Evolutionary conservation across 2,113 vertebrate genomes (phyloP).

Genomic region (Pluvianellus socialis): DNA sequence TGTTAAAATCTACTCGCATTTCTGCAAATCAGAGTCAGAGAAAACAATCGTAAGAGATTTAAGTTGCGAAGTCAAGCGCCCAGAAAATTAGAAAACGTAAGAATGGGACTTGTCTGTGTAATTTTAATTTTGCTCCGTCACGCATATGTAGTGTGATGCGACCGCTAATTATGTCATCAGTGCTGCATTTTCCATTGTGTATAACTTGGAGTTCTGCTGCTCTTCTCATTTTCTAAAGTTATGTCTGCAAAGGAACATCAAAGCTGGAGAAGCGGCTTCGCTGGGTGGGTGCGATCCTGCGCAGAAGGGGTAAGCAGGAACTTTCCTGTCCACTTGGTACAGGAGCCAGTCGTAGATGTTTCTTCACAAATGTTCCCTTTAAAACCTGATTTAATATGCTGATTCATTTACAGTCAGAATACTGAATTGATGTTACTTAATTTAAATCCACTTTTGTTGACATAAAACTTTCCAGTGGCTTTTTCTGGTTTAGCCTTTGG

Average conservation of each 20-base stretch:
- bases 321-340: not conserved
- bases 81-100: not conserved
- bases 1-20: not conserved
- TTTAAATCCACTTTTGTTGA: slow-evolving; percentile 50
- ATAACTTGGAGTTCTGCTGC: not conserved
- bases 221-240: not conserved
- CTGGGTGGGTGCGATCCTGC: not conserved
- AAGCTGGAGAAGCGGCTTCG: not conserved
- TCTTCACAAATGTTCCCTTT: slow-evolving; percentile 23
- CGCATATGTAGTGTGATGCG: not conserved
- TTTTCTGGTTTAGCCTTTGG: slow-evolving; percentile 53
- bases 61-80: not conserved
- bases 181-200: not conserved
- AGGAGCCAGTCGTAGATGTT: not conserved
- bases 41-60: not conserved
- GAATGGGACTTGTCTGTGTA: not conserved
- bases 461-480: slow-evolving; percentile 59
- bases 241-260: not conserved
- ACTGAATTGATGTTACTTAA: slow-evolving; percentile 44
- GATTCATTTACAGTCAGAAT: slow-evolving; percentile 48
- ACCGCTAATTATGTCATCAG: not conserved
- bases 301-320: not conserved
- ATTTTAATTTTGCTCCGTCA: not conserved
- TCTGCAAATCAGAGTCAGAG: not conserved
- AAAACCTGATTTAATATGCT: slow-evolving; percentile 29